Evolutionary conservation across 2,113 vertebrate species (phyloP).

Genomic region (Tursiops truncatus): DNA sequence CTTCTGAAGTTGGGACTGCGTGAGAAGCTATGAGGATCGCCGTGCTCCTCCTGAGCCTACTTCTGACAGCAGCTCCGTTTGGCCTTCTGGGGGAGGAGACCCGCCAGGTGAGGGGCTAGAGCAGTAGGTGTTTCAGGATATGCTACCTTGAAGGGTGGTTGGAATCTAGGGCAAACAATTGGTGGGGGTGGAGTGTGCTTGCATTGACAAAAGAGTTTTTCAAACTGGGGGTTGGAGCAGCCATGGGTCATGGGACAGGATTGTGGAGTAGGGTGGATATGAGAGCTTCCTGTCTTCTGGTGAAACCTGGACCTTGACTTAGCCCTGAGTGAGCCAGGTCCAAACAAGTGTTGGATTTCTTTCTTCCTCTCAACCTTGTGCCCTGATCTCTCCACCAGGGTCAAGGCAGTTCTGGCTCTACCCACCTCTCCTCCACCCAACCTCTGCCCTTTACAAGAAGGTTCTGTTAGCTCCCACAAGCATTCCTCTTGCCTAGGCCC

Average conservation of each 20-base stretch:
- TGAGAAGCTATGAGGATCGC: neutral
- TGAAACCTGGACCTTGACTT: neutral
- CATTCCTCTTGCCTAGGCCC: neutral
- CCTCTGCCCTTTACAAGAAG: neutral
- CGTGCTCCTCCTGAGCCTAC: slow-evolving; percentile 46
- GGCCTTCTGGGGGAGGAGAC: slow-evolving; percentile 58
- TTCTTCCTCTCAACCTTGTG: neutral
- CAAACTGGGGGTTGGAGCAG: neutral
- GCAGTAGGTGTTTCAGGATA: neutral
- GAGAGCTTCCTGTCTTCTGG: neutral
- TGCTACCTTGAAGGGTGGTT: neutral
- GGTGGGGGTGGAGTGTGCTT: neutral
- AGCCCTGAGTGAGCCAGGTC: neutral
- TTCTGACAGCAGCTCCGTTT: slow-evolving; percentile 11
- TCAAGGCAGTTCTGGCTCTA: neutral
- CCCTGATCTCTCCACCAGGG: neutral
- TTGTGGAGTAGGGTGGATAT: neutral
- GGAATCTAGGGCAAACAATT: neutral
- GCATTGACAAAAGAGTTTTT: neutral
- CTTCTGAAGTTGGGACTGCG: neutral
- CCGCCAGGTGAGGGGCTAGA: slow-evolving; percentile 64
- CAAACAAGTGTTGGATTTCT: neutral
- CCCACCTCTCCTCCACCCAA: neutral
- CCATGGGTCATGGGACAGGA: neutral
- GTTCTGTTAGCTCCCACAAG: too few species aligned